Evolutionary conservation across 1,140 invertebrate genomes (phyloP).

Genomic region (Drosophila athabasca): DNA sequence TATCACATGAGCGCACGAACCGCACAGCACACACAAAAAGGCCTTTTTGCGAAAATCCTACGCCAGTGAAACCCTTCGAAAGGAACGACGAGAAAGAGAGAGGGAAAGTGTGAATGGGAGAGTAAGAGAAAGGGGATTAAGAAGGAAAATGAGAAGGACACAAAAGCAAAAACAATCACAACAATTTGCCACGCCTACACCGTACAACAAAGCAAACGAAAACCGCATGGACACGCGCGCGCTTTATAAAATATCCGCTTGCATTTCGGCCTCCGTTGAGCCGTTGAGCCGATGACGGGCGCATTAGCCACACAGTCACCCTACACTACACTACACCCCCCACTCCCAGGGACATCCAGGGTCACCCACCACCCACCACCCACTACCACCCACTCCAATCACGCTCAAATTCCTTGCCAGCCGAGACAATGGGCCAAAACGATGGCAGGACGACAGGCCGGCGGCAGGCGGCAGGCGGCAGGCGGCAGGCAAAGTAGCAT

Average conservation of each 20-base stretch:
- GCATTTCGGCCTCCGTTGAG: too few relatives aligned
- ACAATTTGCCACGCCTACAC: constrained; percentile 79
- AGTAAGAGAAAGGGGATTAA: background rate
- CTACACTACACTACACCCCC: constrained; percentile 11
- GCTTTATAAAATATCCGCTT: constrained; percentile 40
- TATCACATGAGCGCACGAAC: too few relatives aligned
- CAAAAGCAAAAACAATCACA: constrained; percentile 72
- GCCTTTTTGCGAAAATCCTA: background rate
- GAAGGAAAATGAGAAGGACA: constrained; percentile 17
- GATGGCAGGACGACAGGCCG: background rate
- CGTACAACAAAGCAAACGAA: constrained; percentile 24
- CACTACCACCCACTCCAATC: background rate
- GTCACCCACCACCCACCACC: constrained; percentile 11
- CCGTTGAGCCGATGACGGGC: constrained; percentile 34
- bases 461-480: background rate
- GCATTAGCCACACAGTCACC: constrained; percentile 36
- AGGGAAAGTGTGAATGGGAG: too few relatives aligned
- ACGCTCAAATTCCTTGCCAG: background rate
- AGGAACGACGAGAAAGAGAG: too few relatives aligned
- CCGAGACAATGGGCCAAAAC: constrained; percentile 32
- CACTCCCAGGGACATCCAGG: background rate
- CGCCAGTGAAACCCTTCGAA: constrained; percentile 12
- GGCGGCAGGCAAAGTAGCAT: constrained; percentile 47
- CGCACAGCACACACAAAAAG: too few relatives aligned
- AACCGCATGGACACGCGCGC: constrained; percentile 74